Evolutionary conservation across 2,113 vertebrate species (phyloP), one percentile per base, ranked within the genome.

Genomic region (Hippocampus guttulatus): DNA sequence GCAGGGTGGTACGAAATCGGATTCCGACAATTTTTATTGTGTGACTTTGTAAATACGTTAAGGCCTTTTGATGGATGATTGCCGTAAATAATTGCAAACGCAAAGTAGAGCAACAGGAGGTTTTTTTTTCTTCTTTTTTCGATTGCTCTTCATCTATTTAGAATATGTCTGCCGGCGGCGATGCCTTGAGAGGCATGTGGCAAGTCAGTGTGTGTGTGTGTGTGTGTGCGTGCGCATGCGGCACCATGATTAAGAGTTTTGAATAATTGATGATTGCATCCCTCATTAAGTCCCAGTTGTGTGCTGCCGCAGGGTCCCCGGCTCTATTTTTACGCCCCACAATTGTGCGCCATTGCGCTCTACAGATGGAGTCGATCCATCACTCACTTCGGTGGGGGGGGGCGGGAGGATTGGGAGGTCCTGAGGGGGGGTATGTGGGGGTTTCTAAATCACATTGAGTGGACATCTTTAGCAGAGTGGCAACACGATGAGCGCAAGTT

Each of bases 261-360:
- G 85, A 91, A 92, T 92, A 90, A 91, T 88, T 90, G 82, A 91
- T 91, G 85, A 87, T 87, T 86, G 81, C 78, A 83, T 85, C 84
- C 77, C 81, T 90, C 83, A 87, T 92, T 91, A 90, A 90, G 82
- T 75, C 78, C 71, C 73, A 69, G 79, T 88, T 82, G 85, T 85
- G 61, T 78, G 74, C 88, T 74, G 74, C 6, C 20, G 70, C 78
- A 69, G 71, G 41, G 72, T 75, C 70, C 16, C 0, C 55, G 21
- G 64, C 76, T 84, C 82, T 84, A 76, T 84, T 84, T 90, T 84
- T 76, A 77, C 72, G 67, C 81, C 23, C 23, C 75, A 71, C 64
- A 75, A 69, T 85, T 75, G 78, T 84, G 70, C 57, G 66, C 75
- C 74, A 69, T 57, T 80, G 69, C 58, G 49, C 79, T 82, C 71